phyloP scores from a whole-genome alignment of 2,888 invertebrate genomes.

The Drosophila prolongata region DNA sequence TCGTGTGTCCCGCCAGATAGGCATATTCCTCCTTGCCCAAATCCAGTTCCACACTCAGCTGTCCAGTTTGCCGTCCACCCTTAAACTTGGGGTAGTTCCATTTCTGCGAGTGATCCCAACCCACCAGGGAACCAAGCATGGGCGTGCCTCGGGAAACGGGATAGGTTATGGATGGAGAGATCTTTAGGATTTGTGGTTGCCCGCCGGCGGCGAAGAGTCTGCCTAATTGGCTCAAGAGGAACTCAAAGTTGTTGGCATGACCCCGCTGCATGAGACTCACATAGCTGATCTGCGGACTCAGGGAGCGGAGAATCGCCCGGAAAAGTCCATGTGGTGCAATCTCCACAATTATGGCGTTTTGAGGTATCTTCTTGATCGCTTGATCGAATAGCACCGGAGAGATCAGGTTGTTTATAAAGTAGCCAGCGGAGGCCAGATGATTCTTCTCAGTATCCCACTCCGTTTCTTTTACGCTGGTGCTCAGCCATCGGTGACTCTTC shows the following conservation, averaged over 20 bases:
- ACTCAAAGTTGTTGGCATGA: conserved; percentile 89
- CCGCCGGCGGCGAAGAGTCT: conserved; percentile 92
- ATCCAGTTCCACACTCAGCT: conserved; percentile 91
- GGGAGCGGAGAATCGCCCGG: conserved; percentile 95
- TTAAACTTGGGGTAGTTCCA: conserved; percentile 94
- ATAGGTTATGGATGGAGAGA: conserved; percentile 90
- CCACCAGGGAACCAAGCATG: conserved; percentile 92
- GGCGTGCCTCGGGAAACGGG: conserved; percentile 97
- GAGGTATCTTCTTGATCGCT: conserved; percentile 92
- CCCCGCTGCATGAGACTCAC: conserved; percentile 94
- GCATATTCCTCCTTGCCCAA: conserved; percentile 89
- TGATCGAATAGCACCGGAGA: conserved; percentile 97
- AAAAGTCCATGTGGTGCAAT: conserved; percentile 97
- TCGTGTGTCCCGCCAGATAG: conserved; percentile 93
- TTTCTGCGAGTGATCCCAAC: conserved; percentile 96
- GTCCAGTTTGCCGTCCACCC: conserved; percentile 88
- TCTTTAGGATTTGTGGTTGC: conserved; percentile 89
- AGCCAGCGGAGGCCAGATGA: conserved; percentile 93
- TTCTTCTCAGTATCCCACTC: conserved; percentile 91
- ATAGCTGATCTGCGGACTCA: conserved; percentile 89
- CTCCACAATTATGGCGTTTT: conserved; percentile 95
- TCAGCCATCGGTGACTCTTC: conserved; percentile 94
- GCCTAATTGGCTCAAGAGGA: conserved; percentile 92
- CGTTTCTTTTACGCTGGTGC: conserved; percentile 94
- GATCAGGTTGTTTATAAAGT: conserved; percentile 97